Percentiles rank a stretch among this genome's conserved stretches.
Evolutionary conservation across 1,140 invertebrate species (phyloP).

Genomic region (Periplaneta americana): DNA sequence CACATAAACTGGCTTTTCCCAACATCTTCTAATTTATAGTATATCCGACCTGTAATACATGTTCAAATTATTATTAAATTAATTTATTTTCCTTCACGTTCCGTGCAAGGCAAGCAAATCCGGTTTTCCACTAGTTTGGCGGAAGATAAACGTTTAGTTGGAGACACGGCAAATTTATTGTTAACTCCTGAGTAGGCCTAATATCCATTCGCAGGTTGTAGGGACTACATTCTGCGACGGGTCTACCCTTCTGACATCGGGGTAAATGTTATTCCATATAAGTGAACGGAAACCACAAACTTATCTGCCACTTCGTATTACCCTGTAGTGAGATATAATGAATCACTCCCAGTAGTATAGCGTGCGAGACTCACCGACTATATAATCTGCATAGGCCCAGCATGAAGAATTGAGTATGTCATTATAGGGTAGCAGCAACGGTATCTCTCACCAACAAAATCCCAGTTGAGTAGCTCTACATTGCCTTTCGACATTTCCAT

Average conservation of each 20-base stretch:
- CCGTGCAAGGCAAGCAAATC: too few relatives aligned
- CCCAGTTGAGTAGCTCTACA: not conserved
- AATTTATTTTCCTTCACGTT: too few relatives aligned
- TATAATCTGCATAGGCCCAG: not conserved
- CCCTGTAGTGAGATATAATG: not conserved
- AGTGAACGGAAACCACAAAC: not conserved
- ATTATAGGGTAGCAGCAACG: not conserved
- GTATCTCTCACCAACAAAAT: too few relatives aligned
- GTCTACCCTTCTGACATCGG: not conserved
- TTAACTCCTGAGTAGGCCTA: too few relatives aligned
- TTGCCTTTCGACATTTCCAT: not conserved
- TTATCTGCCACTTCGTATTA: not conserved
- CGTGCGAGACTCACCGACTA: not conserved
- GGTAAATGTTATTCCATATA: not conserved
- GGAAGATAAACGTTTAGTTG: too few relatives aligned
- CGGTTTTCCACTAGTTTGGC: too few relatives aligned
- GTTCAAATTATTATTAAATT: too few relatives aligned
- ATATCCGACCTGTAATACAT: too few relatives aligned
- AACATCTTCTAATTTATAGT: too few relatives aligned
- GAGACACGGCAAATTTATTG: too few relatives aligned
- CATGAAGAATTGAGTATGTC: not conserved
- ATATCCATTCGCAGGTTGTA: not conserved
- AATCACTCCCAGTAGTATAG: not conserved
- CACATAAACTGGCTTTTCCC: too few relatives aligned
- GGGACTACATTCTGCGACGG: not conserved